These are phyloP conservation scores for Lota lota DNA, from an alignment of 2,113 vertebrate species.

Conservation along the genomic window DNA sequence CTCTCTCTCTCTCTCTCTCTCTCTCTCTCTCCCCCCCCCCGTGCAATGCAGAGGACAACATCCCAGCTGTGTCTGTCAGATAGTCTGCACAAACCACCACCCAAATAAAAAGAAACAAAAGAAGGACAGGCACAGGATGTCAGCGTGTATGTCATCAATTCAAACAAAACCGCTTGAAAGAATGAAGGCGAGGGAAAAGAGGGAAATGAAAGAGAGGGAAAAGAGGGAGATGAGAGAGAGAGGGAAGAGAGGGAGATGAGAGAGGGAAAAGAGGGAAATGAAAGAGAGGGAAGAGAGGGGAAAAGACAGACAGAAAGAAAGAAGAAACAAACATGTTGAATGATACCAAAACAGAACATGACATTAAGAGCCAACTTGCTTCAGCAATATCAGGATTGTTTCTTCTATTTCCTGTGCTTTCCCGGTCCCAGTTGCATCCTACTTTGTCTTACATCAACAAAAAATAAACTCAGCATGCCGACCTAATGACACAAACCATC, in stretches of 20 bases:
- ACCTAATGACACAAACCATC: slow-evolving; percentile 13
- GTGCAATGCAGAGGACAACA: slow-evolving; percentile 23
- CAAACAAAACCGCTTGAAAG: slow-evolving; percentile 3
- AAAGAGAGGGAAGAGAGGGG: too few relatives aligned
- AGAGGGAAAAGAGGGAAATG: too few relatives aligned
- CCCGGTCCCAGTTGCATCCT: slow-evolving; percentile 20
- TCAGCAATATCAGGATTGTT: background rate
- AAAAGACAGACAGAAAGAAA: too few relatives aligned
- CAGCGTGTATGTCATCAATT: slow-evolving; percentile 19
- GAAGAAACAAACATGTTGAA: too few relatives aligned
- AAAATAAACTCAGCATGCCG: slow-evolving; percentile 50
- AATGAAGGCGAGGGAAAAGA: too few relatives aligned
- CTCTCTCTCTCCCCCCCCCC: background rate
- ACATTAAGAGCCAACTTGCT: too few relatives aligned
- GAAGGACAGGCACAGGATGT: slow-evolving; percentile 1
- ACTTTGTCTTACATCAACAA: slow-evolving; percentile 14
- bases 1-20: slow-evolving; percentile 8
- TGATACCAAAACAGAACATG: too few relatives aligned
- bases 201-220: too few relatives aligned
- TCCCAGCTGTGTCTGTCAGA: slow-evolving; percentile 18
- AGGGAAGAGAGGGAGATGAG: too few relatives aligned
- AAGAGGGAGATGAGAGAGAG: too few relatives aligned
- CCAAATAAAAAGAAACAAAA: slow-evolving; percentile 8
- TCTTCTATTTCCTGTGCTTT: background rate
- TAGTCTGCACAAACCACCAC: background rate